A percentile compares a stretch with the other conserved stretches of the same genome.
Evolutionary conservation across 2,888 invertebrate genomes (phyloP).

Genomic region (Thelaira solivaga): DNA sequence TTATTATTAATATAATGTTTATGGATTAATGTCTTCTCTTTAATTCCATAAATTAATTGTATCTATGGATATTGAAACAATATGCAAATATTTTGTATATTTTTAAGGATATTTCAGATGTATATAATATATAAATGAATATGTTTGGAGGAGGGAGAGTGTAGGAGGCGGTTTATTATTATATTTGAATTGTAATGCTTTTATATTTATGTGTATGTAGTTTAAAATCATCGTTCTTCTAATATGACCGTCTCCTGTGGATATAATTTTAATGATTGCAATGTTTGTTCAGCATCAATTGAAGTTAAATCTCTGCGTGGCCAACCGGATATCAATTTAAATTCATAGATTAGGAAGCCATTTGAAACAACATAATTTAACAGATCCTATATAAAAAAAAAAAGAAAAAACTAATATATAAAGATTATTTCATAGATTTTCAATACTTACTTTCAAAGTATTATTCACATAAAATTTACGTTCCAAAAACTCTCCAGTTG

Average conservation of each 20-base stretch:
- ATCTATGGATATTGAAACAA: slow-evolving; percentile 11
- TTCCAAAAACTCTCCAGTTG: slow-evolving; percentile 86
- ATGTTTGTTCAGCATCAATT: slow-evolving; percentile 85
- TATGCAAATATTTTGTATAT: slow-evolving; percentile 6
- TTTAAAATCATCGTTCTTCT: slow-evolving; percentile 89
- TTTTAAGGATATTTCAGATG: slow-evolving; percentile 17
- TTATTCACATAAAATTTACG: slow-evolving; percentile 82
- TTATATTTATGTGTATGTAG: slow-evolving; percentile 1
- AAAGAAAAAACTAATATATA: background rate
- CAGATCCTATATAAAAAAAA: slow-evolving; percentile 78
- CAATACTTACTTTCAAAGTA: slow-evolving; percentile 78
- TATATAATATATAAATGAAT: slow-evolving; percentile 39
- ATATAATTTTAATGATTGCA: slow-evolving; percentile 90
- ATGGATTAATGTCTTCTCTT: slow-evolving; percentile 3
- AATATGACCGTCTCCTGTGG: slow-evolving; percentile 96
- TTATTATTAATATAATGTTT: background rate
- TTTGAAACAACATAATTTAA: slow-evolving; percentile 92
- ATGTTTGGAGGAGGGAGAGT: slow-evolving; percentile 33
- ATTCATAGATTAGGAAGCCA: slow-evolving; percentile 91
- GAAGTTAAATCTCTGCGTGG: slow-evolving; percentile 95
- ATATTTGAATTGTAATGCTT: slow-evolving; percentile 25
- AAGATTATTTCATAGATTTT: background rate
- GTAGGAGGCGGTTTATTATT: slow-evolving; percentile 42
- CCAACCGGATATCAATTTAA: slow-evolving; percentile 95
- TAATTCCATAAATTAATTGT: background rate